These are phyloP conservation scores for Pygmarrhopalites habei DNA, from an alignment of 1,140 invertebrate genomes.

Conservation along the genomic window DNA sequence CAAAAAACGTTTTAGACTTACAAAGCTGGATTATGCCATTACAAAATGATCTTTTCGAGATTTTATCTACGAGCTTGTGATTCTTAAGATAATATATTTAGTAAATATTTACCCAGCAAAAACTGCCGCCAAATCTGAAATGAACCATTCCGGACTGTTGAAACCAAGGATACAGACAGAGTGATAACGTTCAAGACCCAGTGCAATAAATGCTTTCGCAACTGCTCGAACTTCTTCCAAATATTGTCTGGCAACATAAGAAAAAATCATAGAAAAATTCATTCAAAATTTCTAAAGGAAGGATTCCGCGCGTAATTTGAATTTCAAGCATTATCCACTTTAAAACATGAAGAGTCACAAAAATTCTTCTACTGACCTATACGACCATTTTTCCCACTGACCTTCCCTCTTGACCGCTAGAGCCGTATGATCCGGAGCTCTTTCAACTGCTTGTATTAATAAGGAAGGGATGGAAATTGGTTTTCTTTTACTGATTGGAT, in stretches of 20 bases:
- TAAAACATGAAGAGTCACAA: too few species aligned
- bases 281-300: too few species aligned
- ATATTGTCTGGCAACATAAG: constrained; percentile 57
- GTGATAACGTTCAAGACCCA: constrained; percentile 73
- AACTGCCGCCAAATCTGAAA: too few species aligned
- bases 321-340: too few species aligned
- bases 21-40: too few species aligned
- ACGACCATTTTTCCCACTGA: constrained; percentile 59
- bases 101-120: constrained; percentile 63
- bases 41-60: too few species aligned
- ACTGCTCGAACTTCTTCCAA: constrained; percentile 60
- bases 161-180: constrained; percentile 86
- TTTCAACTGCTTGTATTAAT: constrained; percentile 55
- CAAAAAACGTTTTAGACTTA: too few species aligned
- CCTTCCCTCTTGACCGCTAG: constrained; percentile 55
- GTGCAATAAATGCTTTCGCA: constrained; percentile 79
- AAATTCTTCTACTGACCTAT: too few species aligned
- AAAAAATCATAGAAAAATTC: neutral
- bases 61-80: too few species aligned
- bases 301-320: too few species aligned
- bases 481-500: too few species aligned
- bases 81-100: too few species aligned
- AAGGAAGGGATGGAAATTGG: constrained; percentile 71
- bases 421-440: constrained; percentile 62
- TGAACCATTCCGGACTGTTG: constrained; percentile 87